These are phyloP conservation scores for Kryphioiulus occultus DNA, from an alignment of 2,888 invertebrate genomes.

Conservation along the genomic window DNA sequence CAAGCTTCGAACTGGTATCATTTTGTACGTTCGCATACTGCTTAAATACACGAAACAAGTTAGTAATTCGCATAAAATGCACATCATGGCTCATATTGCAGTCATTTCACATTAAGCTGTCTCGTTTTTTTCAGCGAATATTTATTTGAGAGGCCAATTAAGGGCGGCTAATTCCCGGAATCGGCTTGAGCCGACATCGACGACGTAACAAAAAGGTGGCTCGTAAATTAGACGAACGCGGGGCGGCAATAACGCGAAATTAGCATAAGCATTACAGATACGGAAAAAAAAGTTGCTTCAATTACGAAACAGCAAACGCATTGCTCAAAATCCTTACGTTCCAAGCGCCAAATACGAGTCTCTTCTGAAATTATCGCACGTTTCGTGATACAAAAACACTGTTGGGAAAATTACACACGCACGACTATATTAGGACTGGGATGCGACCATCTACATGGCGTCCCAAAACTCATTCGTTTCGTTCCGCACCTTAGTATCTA, in stretches of 20 bases:
- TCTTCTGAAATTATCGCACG: too few species aligned
- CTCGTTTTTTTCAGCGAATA: not conserved
- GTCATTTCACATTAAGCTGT: not conserved
- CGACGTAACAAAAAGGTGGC: not conserved
- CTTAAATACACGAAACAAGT: not conserved
- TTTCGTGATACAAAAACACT: too few species aligned
- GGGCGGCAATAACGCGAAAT: not conserved
- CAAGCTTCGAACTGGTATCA: too few species aligned
- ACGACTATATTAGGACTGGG: too few species aligned
- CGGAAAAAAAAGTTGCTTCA: not conserved
- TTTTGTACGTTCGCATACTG: too few species aligned
- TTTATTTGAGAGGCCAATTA: not conserved
- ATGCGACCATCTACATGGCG: too few species aligned
- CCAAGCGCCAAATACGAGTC: too few species aligned
- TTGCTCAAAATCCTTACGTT: too few species aligned
- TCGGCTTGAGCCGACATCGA: not conserved
- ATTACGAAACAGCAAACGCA: too few species aligned
- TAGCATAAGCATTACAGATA: not conserved
- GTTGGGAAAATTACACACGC: too few species aligned
- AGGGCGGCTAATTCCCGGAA: not conserved
- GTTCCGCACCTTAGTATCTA: too few species aligned
- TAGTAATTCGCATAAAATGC: not conserved
- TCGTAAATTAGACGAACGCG: not conserved
- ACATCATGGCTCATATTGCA: not conserved
- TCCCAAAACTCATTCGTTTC: too few species aligned